phyloP scores from a whole-genome alignment of 2,888 invertebrate species.

The Nomada lathburiana region DNA sequence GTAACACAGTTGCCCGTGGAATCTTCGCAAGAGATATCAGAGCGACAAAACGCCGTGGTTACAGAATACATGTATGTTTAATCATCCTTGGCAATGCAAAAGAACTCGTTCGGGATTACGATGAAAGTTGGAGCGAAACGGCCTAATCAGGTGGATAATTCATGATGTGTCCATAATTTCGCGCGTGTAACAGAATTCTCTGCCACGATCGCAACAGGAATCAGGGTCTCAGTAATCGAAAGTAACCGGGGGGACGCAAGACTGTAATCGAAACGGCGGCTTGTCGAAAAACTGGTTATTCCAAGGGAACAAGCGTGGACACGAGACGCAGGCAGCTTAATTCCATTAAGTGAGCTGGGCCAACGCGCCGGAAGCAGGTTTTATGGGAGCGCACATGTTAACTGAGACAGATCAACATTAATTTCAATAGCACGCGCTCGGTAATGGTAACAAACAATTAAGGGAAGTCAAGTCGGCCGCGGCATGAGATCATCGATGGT shows the following conservation, averaged over 20 bases:
- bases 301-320: constrained; percentile 42
- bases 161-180: no score
- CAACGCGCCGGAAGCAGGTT: constrained; percentile 82
- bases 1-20: no score
- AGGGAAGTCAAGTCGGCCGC: constrained; percentile 79
- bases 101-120: no score
- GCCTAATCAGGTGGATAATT: no score
- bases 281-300: constrained; percentile 52
- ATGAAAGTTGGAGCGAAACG: no score
- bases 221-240: not conserved
- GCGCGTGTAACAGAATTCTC: no score
- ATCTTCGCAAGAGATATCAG: no score
- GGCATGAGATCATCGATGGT: constrained; percentile 84
- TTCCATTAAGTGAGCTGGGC: constrained; percentile 78
- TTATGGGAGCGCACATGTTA: constrained; percentile 80
- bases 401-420: constrained; percentile 83
- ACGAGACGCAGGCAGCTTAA: constrained; percentile 78
- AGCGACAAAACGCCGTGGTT: no score
- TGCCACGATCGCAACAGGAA: no score
- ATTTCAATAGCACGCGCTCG: constrained; percentile 84
- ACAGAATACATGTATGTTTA: no score
- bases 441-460: constrained; percentile 84
- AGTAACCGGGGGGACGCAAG: not conserved
- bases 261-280: not conserved
- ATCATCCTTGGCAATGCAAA: no score